These are phyloP conservation scores for Plebejus argus DNA, from an alignment of 2,888 invertebrate genomes.

Conservation along the genomic window DNA sequence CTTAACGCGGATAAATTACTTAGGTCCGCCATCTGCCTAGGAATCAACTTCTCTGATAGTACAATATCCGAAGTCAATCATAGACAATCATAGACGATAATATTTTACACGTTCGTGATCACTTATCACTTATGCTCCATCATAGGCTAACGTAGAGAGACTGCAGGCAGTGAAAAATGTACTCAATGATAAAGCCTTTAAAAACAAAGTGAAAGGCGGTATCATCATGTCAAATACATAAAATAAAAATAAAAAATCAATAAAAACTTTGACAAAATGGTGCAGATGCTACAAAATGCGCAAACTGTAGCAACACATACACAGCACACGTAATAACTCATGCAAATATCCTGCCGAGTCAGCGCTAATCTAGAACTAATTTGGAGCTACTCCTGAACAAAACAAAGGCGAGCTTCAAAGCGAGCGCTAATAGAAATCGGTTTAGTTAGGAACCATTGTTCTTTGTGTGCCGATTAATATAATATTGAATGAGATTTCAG, in stretches of 20 bases:
- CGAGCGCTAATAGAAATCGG: constrained; percentile 29
- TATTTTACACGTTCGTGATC: no score
- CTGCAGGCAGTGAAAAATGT: background rate
- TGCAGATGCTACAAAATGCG: background rate
- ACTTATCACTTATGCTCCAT: no score
- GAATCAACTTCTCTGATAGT: no score
- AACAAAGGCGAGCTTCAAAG: constrained; percentile 13
- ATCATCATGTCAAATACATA: no score
- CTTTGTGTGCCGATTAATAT: constrained; percentile 27
- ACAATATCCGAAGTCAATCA: no score
- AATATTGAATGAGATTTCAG: constrained; percentile 23
- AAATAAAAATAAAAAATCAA: no score
- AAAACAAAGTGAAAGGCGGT: no score
- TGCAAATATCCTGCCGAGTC: background rate
- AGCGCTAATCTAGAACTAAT: constrained; percentile 13
- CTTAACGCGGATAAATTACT: no score
- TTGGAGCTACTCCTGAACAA: background rate
- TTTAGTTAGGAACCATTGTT: constrained; percentile 31
- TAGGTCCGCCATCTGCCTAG: no score
- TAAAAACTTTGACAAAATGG: constrained; percentile 10
- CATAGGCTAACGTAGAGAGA: no score
- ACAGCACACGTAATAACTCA: background rate
- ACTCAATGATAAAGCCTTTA: background rate
- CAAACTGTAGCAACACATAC: background rate
- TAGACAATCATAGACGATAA: no score